Evolutionary conservation across 2,888 invertebrate species (phyloP).

Genomic region (Spicauda simplicius): DNA sequence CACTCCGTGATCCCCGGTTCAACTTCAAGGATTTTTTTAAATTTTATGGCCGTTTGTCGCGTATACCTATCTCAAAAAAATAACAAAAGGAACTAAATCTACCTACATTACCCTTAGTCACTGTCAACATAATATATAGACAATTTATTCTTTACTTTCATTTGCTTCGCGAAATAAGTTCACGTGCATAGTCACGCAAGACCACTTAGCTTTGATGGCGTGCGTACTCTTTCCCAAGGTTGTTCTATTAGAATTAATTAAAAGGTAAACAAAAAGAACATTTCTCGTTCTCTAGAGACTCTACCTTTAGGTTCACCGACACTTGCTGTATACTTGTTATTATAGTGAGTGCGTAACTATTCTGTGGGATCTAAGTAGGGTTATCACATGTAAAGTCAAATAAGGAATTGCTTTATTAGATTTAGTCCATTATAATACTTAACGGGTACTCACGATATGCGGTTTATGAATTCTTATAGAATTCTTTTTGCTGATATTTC

Average conservation of each 20-base stretch:
- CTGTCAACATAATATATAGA: conserved; percentile 7
- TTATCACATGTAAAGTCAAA: background rate
- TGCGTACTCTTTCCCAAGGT: conserved; percentile 27
- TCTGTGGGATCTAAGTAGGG: background rate
- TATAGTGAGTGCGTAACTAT: background rate
- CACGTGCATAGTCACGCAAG: conserved; percentile 27
- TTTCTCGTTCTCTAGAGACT: conserved; percentile 26
- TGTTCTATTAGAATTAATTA: conserved; percentile 19
- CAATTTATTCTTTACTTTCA: conserved; percentile 20
- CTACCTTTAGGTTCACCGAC: conserved; percentile 15
- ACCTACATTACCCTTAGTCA: background rate
- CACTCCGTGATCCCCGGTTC: too few relatives aligned
- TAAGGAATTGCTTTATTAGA: background rate
- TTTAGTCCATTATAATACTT: too few relatives aligned
- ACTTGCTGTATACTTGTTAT: background rate
- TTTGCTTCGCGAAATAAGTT: conserved; percentile 23
- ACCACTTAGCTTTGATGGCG: conserved; percentile 23
- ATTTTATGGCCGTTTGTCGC: too few relatives aligned
- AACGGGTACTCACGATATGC: too few relatives aligned
- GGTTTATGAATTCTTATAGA: too few relatives aligned
- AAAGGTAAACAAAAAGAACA: conserved; percentile 16
- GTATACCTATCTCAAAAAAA: background rate
- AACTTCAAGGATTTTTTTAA: too few relatives aligned
- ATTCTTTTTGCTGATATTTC: too few relatives aligned
- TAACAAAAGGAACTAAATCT: conserved; percentile 1